A percentile compares a stretch with the other conserved stretches of the same genome.
phyloP scores from a whole-genome alignment of 2,113 vertebrate genomes.

The Rhinopomastus cyanomelas region DNA sequence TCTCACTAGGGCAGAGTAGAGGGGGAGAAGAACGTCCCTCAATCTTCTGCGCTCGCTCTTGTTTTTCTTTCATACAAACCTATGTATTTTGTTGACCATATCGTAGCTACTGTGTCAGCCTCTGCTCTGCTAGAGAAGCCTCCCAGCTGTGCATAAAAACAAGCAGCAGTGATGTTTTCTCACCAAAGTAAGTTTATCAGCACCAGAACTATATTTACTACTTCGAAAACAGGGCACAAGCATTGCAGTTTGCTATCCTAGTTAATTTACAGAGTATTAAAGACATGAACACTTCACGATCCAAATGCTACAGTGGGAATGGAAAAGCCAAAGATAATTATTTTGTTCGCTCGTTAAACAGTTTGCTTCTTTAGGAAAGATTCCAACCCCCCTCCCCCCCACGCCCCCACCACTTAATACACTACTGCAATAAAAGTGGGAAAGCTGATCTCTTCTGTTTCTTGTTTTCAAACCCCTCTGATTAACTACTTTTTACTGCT shows the following conservation, averaged over 20 bases:
- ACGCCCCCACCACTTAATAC: not conserved
- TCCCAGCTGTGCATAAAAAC: slow-evolving; percentile 37
- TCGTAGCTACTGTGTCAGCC: not conserved
- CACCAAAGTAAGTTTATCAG: slow-evolving; percentile 31
- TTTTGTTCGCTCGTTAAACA: not conserved
- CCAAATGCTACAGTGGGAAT: not conserved
- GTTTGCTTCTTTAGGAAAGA: too few species aligned
- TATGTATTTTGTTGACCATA: not conserved
- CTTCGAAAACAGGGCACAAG: not conserved
- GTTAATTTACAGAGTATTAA: slow-evolving; percentile 63
- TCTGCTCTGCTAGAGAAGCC: not conserved
- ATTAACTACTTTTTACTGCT: slow-evolving; percentile 15
- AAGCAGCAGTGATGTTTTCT: not conserved
- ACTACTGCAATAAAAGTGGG: not conserved
- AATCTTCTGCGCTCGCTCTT: too few species aligned
- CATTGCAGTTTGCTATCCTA: slow-evolving; percentile 44
- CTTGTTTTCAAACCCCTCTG: not conserved
- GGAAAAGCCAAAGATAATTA: not conserved
- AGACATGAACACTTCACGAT: slow-evolving; percentile 48
- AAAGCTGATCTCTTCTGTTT: not conserved
- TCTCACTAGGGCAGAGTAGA: too few species aligned
- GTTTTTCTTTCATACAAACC: not conserved
- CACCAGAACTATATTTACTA: not conserved
- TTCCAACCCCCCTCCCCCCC: too few species aligned
- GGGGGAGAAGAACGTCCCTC: too few species aligned